Evolutionary conservation across 1,140 invertebrate species (phyloP).

Genomic region (Diorhabda elongata): DNA sequence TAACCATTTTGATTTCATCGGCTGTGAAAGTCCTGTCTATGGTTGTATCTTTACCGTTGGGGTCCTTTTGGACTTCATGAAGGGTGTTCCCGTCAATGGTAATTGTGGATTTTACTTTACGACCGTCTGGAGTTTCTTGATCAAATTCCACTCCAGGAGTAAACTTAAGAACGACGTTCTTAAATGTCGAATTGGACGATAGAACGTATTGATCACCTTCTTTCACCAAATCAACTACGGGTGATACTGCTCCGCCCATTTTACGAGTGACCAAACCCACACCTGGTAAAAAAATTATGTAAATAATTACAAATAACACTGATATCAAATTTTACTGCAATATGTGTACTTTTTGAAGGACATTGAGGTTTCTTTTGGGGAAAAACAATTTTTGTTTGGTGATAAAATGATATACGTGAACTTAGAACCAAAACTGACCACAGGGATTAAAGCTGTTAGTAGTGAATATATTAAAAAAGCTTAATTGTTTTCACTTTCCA

Average conservation of each 20-base stretch:
- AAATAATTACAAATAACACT: no score
- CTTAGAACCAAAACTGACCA: no score
- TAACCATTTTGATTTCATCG: conserved; percentile 67
- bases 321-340: no score
- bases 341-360: no score
- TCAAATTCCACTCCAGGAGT: conserved; percentile 79
- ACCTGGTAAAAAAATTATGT: conserved; percentile 53
- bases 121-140: conserved; percentile 79
- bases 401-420: no score
- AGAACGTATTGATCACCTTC: conserved; percentile 66
- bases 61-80: conserved; percentile 65
- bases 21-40: conserved; percentile 66
- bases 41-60: conserved; percentile 59
- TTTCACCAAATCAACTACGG: conserved; percentile 66
- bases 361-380: no score
- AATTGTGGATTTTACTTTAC: conserved; percentile 71
- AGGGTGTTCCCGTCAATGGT: conserved; percentile 66
- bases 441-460: no score
- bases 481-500: no score
- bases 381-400: no score
- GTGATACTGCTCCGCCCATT: conserved; percentile 68
- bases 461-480: no score
- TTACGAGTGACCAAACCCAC: conserved; percentile 72
- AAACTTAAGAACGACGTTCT: conserved; percentile 73
- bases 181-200: conserved; percentile 79